These are phyloP conservation scores for Perizoma affinitatum DNA, from an alignment of 2,888 invertebrate species.

Conservation along the genomic window DNA sequence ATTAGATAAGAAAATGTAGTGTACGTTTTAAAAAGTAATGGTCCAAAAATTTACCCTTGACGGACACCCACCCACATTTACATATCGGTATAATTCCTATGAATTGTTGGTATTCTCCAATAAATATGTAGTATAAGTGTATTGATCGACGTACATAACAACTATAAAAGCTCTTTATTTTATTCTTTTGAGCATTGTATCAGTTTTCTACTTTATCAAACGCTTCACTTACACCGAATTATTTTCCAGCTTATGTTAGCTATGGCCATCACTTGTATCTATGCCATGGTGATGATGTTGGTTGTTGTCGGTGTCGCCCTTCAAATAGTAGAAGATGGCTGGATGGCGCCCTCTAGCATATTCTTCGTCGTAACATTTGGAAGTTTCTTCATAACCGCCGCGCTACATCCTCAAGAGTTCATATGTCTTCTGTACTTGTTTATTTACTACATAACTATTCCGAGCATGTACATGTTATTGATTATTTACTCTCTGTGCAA, in stretches of 20 bases:
- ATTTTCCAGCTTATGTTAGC: slow-evolving; percentile 87
- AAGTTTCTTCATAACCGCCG: slow-evolving; percentile 86
- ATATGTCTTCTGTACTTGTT: slow-evolving; percentile 89
- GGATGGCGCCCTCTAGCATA: slow-evolving; percentile 92
- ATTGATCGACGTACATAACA: too few species aligned
- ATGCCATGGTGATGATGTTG: slow-evolving; percentile 94
- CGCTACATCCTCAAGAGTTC: slow-evolving; percentile 92
- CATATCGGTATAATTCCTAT: neutral
- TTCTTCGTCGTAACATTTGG: slow-evolving; percentile 90
- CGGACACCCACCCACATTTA: neutral
- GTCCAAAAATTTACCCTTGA: slow-evolving; percentile 1
- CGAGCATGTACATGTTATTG: slow-evolving; percentile 96
- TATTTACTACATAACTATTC: slow-evolving; percentile 94
- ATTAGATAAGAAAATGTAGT: too few species aligned
- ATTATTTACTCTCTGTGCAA: slow-evolving; percentile 97
- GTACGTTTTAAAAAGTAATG: slow-evolving; percentile 2
- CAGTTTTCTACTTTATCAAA: neutral
- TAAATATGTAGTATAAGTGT: too few species aligned
- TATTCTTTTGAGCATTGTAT: too few species aligned
- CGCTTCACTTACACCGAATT: slow-evolving; percentile 4
- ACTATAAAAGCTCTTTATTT: too few species aligned
- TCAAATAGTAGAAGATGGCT: slow-evolving; percentile 91
- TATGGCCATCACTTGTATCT: slow-evolving; percentile 89
- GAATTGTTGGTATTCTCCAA: too few species aligned
- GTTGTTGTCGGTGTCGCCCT: slow-evolving; percentile 92